phyloP scores from a whole-genome alignment of 2,113 vertebrate genomes.

The Cryptoleucopteryx plumbea region DNA sequence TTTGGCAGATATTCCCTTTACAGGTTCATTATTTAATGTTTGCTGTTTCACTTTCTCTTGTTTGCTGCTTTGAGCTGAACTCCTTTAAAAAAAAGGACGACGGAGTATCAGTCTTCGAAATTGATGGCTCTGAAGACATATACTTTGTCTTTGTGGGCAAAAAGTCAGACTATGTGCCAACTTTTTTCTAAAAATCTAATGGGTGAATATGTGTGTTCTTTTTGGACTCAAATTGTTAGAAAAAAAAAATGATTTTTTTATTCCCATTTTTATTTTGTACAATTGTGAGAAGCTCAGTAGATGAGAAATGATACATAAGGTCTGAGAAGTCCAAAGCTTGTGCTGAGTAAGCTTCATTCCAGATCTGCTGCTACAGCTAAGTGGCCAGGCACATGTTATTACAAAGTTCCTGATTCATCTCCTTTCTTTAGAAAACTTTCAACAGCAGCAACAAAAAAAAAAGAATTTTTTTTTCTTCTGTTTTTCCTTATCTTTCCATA shows the following conservation, averaged over 20 bases:
- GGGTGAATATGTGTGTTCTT: not conserved
- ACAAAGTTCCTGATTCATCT: conserved; percentile 38
- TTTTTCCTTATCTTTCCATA: not conserved
- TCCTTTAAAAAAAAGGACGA: not conserved
- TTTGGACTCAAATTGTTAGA: not conserved
- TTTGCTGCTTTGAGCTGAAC: conserved; percentile 30
- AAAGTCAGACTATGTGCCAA: not conserved
- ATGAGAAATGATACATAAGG: conserved; percentile 30
- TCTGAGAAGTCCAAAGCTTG: conserved; percentile 30
- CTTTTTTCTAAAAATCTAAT: not conserved
- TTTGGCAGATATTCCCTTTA: conserved; percentile 22
- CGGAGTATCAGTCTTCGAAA: conserved; percentile 16
- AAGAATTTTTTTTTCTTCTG: no score
- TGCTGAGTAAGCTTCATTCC: conserved; percentile 27
- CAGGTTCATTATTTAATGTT: conserved; percentile 40
- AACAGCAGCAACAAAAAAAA: not conserved
- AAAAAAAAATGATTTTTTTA: not conserved
- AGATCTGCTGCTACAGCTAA: conserved; percentile 16
- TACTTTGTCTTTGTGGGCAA: not conserved
- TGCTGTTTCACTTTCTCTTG: conserved; percentile 14
- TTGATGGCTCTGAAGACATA: not conserved
- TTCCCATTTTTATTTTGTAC: not conserved
- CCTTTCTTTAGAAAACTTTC: conserved; percentile 37
- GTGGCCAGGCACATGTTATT: not conserved
- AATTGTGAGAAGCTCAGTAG: not conserved